Evolutionary conservation across 1,140 invertebrate species (phyloP), one percentile per base, ranked within the genome.

Genomic region (Orussus abietinus): DNA sequence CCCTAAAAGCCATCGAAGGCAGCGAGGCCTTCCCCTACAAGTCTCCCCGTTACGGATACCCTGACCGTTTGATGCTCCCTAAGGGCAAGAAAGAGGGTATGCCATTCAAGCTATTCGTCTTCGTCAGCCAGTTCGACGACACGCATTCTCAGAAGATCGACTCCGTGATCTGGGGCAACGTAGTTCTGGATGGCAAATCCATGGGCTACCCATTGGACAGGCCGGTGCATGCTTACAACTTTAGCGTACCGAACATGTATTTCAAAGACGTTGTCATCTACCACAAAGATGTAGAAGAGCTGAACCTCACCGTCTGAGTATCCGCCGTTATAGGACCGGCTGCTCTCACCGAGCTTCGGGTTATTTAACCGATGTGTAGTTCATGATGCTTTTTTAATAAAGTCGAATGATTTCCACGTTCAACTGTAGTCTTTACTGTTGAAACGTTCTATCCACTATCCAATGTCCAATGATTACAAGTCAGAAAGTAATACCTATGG

Each of bases 51-150:
- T 79, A 74, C 45, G 80, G 77, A 38, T 80, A 79, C 65, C 82
- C 82, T 5, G 67, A 77, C 3, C 75, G 82, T 37, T 62, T 84
- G 5, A 46, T 80, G 1, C 60, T 85, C 10, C 82, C 83, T 21
- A 81, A 64, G 38, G 82, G 83, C 50, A 74, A 62, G 39, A 64
- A 71, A 19, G 74, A 76, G 31, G 83, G 82, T 55, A 75, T 83
- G 68, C 64, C 75, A 6, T 77, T 78, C 59, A 66, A 78, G 43
- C 43, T 85, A 1, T 80, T 78, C 51, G 75, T 81, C 9, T 66
- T 76, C 15, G 69, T 84, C 1, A 74, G 71, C n/a, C 75, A 71
- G 2, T 62, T 74, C 49, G 73, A 59, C 45, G 69, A 59, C 47
- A 21, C 34, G 1, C 30, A 40, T 10, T 3, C 31, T 11, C 26